phyloP scores from a whole-genome alignment of 2,113 vertebrate genomes.

The Xenus cinereus region DNA sequence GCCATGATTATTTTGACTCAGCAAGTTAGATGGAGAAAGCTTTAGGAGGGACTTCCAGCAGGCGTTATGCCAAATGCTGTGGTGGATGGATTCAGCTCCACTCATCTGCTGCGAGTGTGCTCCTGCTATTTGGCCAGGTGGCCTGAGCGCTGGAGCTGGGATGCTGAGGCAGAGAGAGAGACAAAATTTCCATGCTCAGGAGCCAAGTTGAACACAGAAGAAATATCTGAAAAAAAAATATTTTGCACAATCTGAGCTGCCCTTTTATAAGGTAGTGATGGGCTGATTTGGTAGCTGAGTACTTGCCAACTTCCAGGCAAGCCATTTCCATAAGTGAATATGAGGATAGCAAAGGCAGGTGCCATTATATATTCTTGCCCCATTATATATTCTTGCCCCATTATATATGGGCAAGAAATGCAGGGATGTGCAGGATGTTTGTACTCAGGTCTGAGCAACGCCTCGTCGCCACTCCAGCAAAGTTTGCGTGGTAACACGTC shows the following conservation, averaged over 20 bases:
- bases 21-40: neutral
- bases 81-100: neutral
- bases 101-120: neutral
- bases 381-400: no score
- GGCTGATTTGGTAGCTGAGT: neutral
- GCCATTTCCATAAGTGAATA: neutral
- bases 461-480: neutral
- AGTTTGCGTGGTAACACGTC: neutral
- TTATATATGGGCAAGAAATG: neutral
- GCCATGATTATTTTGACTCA: neutral
- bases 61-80: accelerated
- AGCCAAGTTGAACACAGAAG: neutral
- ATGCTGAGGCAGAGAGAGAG: neutral
- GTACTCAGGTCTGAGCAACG: neutral
- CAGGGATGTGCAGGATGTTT: neutral
- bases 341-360: neutral
- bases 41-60: neutral
- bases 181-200: neutral
- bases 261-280: neutral
- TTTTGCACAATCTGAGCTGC: neutral
- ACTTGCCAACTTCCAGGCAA: neutral
- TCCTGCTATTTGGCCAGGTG: neutral
- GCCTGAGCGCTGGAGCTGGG: neutral
- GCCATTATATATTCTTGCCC: neutral
- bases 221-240: neutral